phyloP scores from a whole-genome alignment of 2,888 invertebrate genomes.

The Ctena decussata region DNA sequence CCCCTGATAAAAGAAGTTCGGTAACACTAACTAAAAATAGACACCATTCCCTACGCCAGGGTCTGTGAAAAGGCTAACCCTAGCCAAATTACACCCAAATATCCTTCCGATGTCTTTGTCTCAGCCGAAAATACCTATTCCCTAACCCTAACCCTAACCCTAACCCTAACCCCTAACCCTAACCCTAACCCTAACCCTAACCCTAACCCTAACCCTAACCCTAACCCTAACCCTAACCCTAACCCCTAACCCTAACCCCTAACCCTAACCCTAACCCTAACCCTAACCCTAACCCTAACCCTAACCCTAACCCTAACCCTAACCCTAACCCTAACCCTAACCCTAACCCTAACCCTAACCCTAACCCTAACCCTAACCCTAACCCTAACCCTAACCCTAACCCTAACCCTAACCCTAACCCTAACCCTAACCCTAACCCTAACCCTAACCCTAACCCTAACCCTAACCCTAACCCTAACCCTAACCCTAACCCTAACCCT shows the following conservation, averaged over 20 bases:
- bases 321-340: slow-evolving; percentile 6
- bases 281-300: slow-evolving; percentile 13
- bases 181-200: slow-evolving; percentile 25
- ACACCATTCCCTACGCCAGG: too few species aligned
- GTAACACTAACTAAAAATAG: too few species aligned
- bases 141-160: slow-evolving; percentile 3
- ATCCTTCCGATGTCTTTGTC: too few species aligned
- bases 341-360: slow-evolving; percentile 6
- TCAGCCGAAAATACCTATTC: too few species aligned
- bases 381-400: slow-evolving; percentile 7
- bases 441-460: slow-evolving; percentile 16
- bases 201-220: slow-evolving; percentile 18
- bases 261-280: slow-evolving; percentile 30
- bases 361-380: slow-evolving; percentile 3
- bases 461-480: slow-evolving; percentile 32
- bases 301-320: slow-evolving; percentile 16
- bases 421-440: slow-evolving; percentile 24
- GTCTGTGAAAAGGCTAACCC: slow-evolving; percentile 19
- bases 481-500: slow-evolving; percentile 36
- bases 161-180: slow-evolving; percentile 19
- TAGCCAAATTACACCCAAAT: slow-evolving; percentile 25
- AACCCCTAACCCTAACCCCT: slow-evolving; percentile 1
- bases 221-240: slow-evolving; percentile 24
- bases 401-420: slow-evolving; percentile 10
- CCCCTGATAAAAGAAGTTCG: too few species aligned